Conservation (phyloP, 2,888 invertebrate species). For the Spilosoma lubricipeda region DNA sequence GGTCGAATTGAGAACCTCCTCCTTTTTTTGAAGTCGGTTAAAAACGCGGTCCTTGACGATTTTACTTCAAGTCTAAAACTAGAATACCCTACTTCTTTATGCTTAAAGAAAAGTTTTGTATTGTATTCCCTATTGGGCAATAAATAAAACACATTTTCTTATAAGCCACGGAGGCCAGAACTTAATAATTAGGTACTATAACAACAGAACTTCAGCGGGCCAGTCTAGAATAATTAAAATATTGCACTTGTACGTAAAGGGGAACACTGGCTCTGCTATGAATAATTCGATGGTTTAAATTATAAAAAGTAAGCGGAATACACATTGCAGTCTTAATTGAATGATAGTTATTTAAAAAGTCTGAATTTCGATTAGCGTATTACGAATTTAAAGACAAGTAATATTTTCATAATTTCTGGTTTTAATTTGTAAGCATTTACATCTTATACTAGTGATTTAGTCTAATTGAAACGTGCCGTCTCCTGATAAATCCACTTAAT, state of each 20-base stretch:
- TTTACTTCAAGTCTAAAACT: neutral
- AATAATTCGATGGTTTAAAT: constrained; percentile 34
- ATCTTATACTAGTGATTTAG: too few species aligned
- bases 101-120: neutral
- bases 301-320: constrained; percentile 1
- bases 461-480: too few species aligned
- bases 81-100: neutral
- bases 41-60: neutral
- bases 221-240: constrained; percentile 74
- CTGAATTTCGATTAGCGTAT: too few species aligned
- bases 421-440: too few species aligned
- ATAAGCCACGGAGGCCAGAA: constrained; percentile 42
- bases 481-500: too few species aligned
- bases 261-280: constrained; percentile 51
- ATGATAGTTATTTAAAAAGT: neutral
- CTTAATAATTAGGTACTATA: constrained; percentile 64
- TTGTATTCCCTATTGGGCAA: constrained; percentile 27
- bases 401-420: too few species aligned
- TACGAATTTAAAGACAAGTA: too few species aligned
- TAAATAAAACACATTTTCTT: constrained; percentile 35
- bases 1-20: too few species aligned
- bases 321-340: neutral
- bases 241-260: constrained; percentile 63
- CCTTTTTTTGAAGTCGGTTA: too few species aligned
- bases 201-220: constrained; percentile 62